A percentile compares a stretch with the other conserved stretches of the same genome.
Evolutionary conservation across 1,140 invertebrate genomes (phyloP).

Genomic region (Ceratosolen fusciceps): DNA sequence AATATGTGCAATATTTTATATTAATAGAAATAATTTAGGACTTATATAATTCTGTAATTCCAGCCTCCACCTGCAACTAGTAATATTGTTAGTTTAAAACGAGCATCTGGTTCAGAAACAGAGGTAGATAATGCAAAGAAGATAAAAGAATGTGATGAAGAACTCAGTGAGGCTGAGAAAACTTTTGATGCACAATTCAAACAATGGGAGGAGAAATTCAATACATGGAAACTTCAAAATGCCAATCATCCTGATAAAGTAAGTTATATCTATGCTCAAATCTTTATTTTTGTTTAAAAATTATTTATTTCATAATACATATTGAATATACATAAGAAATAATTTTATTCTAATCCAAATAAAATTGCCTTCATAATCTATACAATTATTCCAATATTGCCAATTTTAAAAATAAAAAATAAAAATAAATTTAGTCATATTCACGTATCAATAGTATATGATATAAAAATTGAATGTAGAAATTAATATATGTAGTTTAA

Average conservation of each 20-base stretch:
- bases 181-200: slow-evolving; percentile 86
- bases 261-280: too few relatives aligned
- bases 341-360: slow-evolving; percentile 21
- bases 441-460: too few relatives aligned
- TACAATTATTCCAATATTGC: too few relatives aligned
- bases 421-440: too few relatives aligned
- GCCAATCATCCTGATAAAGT: slow-evolving; percentile 87
- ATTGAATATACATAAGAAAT: slow-evolving; percentile 26
- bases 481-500: too few relatives aligned
- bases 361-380: not conserved
- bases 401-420: not conserved
- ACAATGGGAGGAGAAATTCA: slow-evolving; percentile 88
- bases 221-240: slow-evolving; percentile 88
- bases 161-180: slow-evolving; percentile 80
- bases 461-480: too few relatives aligned
- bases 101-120: slow-evolving; percentile 53
- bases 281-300: not conserved
- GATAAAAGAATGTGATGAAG: slow-evolving; percentile 65
- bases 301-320: too few relatives aligned
- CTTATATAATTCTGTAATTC: not conserved
- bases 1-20: not conserved
- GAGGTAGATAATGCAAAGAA: slow-evolving; percentile 66
- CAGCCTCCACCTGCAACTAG: slow-evolving; percentile 35
- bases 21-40: not conserved
- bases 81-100: slow-evolving; percentile 52